Evolutionary conservation across 2,888 invertebrate genomes (phyloP), one percentile per base, ranked within the genome.

Genomic region (Tiliacea aurago): DNA sequence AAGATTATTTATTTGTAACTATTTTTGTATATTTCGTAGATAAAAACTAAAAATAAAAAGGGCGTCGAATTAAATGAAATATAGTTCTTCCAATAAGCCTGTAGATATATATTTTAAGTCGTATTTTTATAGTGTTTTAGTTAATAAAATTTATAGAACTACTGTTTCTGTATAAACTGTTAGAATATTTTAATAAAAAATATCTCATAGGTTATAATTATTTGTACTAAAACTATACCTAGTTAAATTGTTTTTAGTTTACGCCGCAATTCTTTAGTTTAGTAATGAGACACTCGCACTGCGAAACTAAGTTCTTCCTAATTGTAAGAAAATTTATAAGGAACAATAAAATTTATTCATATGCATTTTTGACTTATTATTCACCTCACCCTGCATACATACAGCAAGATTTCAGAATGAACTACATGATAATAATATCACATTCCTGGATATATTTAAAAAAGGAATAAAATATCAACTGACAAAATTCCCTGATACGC

Each of bases 1-100:
- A 94, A 91, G 89, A 93, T 95, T 96, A 95, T 96, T 95, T 96
- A 95, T 95, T 96, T 95, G 92, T 95, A 94, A 92, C 91, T 94
- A 95, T 93, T 94, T 94, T 93, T 95, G 94, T 96, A 95, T 94
- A 95, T 94, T 94, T 90, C 86, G 88, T 92, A 90, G 89, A 87
- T 90, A 90, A 89, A 91, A 89, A 85, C 86, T 89, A 90, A 89
- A 91, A 87, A 88, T 84, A 88, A 89, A 89, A 90, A 85, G 84
- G 87, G 84, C 83, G 76, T 89, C 73, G 86, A 90, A 87, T 88
- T 88, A 87, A 90, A 87, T 81, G 84, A 90, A 87, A 87, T 85
- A 81, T 87, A 90, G 94, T 85, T 95, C 94, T 95, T 96, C 94
- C 95, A 94, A 87, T 92, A 94, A 92, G 90, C 77, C 85, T 96